A percentile compares a stretch with the other conserved stretches of the same genome.
Conservation (phyloP, 1,140 invertebrate species). For the Papilio aristodemus region DNA sequence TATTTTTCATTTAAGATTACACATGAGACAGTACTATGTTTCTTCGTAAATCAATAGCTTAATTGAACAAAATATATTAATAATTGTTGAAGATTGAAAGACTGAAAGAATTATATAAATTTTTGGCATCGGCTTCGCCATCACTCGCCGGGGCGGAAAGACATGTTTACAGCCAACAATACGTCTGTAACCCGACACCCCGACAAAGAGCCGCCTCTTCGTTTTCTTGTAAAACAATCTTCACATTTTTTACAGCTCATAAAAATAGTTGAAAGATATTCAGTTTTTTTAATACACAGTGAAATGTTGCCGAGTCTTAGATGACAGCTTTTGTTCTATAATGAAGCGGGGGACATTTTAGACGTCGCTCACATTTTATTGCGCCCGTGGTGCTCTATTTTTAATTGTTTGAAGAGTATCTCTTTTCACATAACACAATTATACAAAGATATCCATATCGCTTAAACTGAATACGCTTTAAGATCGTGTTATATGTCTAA, state of each 20-base stretch:
- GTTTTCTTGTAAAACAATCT: conserved; percentile 76
- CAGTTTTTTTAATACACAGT: conserved; percentile 75
- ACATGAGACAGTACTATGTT: neutral
- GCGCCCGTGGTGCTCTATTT: conserved; percentile 66
- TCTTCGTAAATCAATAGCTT: neutral
- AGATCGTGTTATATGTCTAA: conserved; percentile 14
- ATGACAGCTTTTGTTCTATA: conserved; percentile 79
- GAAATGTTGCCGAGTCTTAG: conserved; percentile 76
- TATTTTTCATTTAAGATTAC: too few relatives aligned
- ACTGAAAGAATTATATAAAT: conserved; percentile 22
- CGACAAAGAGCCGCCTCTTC: conserved; percentile 73
- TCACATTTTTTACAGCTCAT: conserved; percentile 75
- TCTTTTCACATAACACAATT: conserved; percentile 48
- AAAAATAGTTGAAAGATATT: conserved; percentile 79
- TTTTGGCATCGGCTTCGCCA: conserved; percentile 67
- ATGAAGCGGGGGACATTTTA: conserved; percentile 73
- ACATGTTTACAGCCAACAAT: conserved; percentile 77
- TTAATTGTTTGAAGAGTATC: conserved; percentile 61
- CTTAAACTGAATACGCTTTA: conserved; percentile 24
- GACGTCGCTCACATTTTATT: conserved; percentile 66
- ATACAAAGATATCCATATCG: conserved; percentile 31
- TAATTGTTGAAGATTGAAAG: too few relatives aligned
- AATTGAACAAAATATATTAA: neutral
- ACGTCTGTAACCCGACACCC: conserved; percentile 61
- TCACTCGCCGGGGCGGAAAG: conserved; percentile 67